Evolutionary conservation across 2,113 vertebrate genomes (phyloP), one percentile per base, ranked within the genome.

Genomic region (Tyrannus savana): DNA sequence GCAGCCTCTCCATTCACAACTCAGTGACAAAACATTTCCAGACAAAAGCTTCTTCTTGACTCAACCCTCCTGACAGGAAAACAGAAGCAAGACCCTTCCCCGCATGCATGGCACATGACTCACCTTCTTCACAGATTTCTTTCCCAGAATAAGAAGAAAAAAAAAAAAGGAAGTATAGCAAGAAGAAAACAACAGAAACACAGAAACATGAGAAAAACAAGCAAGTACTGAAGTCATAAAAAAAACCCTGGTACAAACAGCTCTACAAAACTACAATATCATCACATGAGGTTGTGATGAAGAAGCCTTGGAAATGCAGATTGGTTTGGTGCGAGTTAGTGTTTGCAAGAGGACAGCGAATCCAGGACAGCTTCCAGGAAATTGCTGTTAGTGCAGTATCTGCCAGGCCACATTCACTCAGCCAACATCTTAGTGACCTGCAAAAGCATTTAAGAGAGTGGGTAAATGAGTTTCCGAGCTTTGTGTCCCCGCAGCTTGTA

Each of bases 81-180:
- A 66, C 25, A 85, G 88, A 63, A 95, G 56, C 78, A 60, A 75
- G 85, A 75, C 85, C 69, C 14, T 94, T 95, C 58, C 50, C 33
- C 4, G 0, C 4, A 2, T 60, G 1, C 17, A 1, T 78, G 73
- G 75, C 83, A 59, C 83, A 85, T 96, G 93, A 94, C n/a, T 96
- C 85, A 78, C 90, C 79, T 93, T 84, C 84, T 89, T 90, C 55
- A 92, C 44, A 93, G 85, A 90, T 69, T 33, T 91, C 42, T 73
- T 94, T 89, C 63, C 75, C 91, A 94, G 68, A 92, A 90, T 47
- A 68, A 87, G 39, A 4, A 77, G 8, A 1, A 3, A 10, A 21
- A 47, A 19, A 14, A 42, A 62, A 37, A 72, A 42, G 39, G 72
- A 95, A 93, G 60, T 71, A 58, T 7, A 52, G 33, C 42, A 72